Base-by-base conservation (phyloP, 2,113 vertebrate genomes). In the Sprattus sprattus region DNA sequence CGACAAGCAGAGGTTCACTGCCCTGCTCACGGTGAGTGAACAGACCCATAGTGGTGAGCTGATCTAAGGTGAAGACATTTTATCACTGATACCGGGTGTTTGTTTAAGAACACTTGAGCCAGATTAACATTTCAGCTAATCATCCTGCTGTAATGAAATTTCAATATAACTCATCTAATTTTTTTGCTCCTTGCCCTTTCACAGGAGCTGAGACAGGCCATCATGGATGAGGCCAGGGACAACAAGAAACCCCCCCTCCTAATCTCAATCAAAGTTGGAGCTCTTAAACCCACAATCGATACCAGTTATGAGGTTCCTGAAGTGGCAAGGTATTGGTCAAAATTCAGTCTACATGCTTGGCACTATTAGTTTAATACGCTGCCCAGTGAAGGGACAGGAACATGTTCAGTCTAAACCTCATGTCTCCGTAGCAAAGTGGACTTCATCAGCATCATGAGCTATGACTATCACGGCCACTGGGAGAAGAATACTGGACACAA, bases 1-100 rank as follows among this genome's bases (percentile, higher is more conserved):
- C 18, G 96, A 97, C 93, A 97, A 92, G 89, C 6, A 89, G 39
- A 95, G 94, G 86, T 97, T 98, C 89, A 95, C 96, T 0, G 64
- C 92, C 80, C 89, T 97, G 60, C 87, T 96, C 22, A 86, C 89
- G 93, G 95, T 97, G 50, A 91, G 91, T 96, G 50, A 91, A 91
- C 1, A 67, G 1, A 44, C 6, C 25, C 25, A 16, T 15, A 45
- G 18, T 18, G 71, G 18, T 39, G 39, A 39, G 45, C 8, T n/a
- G 0, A 64, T 32, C 10, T 18, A 25, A 45, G 45, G 32, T 22
- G 18, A 60, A 18, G 13, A 54, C 52, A 54, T 13, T 49, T 64
- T 22, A 64, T 64, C 22, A 64, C 60, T 64, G n/a, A 64, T 8
- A 64, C 6, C 6, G 64, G 64, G 1, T 39, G 39, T 39, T 39